These are phyloP conservation scores for Speoplatyrhinus poulsoni DNA, from an alignment of 2,113 vertebrate genomes.

Conservation along the genomic window DNA sequence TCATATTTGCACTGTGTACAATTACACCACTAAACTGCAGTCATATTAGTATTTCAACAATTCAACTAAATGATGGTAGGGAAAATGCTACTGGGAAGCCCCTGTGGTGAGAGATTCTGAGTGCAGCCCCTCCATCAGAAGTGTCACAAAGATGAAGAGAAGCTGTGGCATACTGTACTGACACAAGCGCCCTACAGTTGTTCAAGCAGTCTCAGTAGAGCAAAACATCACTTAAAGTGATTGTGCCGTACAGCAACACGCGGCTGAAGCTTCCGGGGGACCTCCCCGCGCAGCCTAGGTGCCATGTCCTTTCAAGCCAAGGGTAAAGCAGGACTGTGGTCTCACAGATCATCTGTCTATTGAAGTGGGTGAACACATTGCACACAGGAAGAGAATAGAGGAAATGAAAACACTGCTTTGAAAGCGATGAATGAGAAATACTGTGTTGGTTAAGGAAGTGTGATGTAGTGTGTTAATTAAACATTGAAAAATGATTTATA, in stretches of 20 bases:
- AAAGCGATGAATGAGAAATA: neutral
- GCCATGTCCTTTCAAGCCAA: constrained; percentile 51
- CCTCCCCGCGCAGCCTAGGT: constrained; percentile 50
- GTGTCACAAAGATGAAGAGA: constrained; percentile 36
- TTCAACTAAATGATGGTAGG: constrained; percentile 4
- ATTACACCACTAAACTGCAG: no score
- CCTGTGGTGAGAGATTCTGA: constrained; percentile 27
- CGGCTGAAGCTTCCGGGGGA: constrained; percentile 57
- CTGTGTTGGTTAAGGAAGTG: neutral
- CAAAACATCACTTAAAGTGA: constrained; percentile 67
- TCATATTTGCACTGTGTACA: no score
- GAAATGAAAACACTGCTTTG: constrained; percentile 1
- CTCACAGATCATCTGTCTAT: constrained; percentile 50
- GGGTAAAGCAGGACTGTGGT: constrained; percentile 59
- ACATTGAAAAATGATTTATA: neutral
- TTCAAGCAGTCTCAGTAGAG: constrained; percentile 52
- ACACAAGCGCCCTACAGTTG: constrained; percentile 41
- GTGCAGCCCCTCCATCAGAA: constrained; percentile 54
- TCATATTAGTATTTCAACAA: no score
- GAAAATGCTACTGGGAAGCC: constrained; percentile 24
- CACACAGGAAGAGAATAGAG: constrained; percentile 19
- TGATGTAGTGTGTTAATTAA: neutral
- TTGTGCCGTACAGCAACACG: constrained; percentile 59
- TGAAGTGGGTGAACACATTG: constrained; percentile 25
- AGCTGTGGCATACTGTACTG: constrained; percentile 42